A percentile compares a stretch with the other conserved stretches of the same genome.
Evolutionary conservation across 1,140 invertebrate genomes (phyloP).

Genomic region (Meloidogyne hapla): DNA sequence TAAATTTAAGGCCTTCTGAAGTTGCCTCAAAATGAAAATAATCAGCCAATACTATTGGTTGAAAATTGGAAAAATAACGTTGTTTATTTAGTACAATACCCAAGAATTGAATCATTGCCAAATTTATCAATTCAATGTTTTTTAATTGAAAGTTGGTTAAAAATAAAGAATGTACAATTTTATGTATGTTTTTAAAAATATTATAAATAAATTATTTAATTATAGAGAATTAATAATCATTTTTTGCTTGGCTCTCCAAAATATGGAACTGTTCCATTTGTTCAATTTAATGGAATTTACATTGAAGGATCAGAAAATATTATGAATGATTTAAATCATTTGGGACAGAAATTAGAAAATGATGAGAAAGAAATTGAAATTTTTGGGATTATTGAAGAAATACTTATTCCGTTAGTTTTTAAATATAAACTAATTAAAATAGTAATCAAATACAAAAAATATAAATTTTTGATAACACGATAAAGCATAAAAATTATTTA

Average conservation of each 20-base stretch:
- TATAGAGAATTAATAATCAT: constrained; percentile 1
- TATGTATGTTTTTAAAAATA: not conserved
- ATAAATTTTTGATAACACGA: too few relatives aligned
- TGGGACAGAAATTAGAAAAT: not conserved
- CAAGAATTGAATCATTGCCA: too few relatives aligned
- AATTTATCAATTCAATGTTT: not conserved
- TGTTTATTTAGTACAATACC: too few relatives aligned
- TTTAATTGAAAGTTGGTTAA: not conserved
- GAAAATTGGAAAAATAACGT: too few relatives aligned
- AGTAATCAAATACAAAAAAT: too few relatives aligned
- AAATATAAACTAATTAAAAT: not conserved
- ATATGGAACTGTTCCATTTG: not conserved
- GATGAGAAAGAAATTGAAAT: not conserved
- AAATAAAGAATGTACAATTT: not conserved
- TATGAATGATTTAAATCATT: not conserved
- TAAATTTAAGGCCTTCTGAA: too few relatives aligned
- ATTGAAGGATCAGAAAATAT: not conserved
- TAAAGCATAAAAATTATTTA: too few relatives aligned
- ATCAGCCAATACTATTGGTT: too few relatives aligned
- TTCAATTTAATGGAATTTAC: constrained; percentile 6
- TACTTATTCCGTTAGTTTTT: constrained; percentile 1
- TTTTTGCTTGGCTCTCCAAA: not conserved
- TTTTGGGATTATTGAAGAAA: not conserved
- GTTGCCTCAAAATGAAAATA: too few relatives aligned
- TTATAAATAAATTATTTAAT: not conserved